A percentile compares a stretch with the other conserved stretches of the same genome.
phyloP scores from a whole-genome alignment of 2,888 invertebrate species.

The Microplitis manilae region DNA sequence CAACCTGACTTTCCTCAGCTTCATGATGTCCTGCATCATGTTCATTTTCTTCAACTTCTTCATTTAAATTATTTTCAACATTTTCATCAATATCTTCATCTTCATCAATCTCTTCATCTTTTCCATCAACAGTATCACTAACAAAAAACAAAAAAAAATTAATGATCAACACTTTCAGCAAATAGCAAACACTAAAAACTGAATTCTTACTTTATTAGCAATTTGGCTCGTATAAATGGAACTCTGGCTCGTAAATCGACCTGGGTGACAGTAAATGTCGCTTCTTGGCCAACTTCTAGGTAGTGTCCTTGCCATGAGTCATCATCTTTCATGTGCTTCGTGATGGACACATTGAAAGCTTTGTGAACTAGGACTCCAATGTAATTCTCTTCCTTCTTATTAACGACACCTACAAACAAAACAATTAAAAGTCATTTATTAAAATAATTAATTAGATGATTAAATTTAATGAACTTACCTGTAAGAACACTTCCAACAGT shows the following conservation, averaged over 20 bases:
- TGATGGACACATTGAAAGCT: constrained; percentile 81
- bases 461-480: constrained; percentile 65
- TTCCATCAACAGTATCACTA: background rate
- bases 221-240: constrained; percentile 78
- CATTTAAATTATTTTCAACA: background rate
- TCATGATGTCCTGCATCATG: background rate
- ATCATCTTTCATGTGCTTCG: constrained; percentile 72
- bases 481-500: constrained; percentile 75
- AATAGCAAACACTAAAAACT: background rate
- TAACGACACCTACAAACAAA: constrained; percentile 74
- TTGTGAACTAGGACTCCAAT: constrained; percentile 80
- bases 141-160: too few relatives aligned
- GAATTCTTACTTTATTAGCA: constrained; percentile 73
- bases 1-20: background rate
- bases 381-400: constrained; percentile 79
- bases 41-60: background rate
- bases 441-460: too few relatives aligned
- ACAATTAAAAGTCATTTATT: background rate
- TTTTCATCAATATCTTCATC: background rate
- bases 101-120: background rate
- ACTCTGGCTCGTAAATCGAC: constrained; percentile 76
- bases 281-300: constrained; percentile 76
- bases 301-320: constrained; percentile 76
- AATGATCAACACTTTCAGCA: too few relatives aligned
- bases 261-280: constrained; percentile 76